phyloP scores from a whole-genome alignment of 2,888 invertebrate genomes.

The Orthosia incerta region DNA sequence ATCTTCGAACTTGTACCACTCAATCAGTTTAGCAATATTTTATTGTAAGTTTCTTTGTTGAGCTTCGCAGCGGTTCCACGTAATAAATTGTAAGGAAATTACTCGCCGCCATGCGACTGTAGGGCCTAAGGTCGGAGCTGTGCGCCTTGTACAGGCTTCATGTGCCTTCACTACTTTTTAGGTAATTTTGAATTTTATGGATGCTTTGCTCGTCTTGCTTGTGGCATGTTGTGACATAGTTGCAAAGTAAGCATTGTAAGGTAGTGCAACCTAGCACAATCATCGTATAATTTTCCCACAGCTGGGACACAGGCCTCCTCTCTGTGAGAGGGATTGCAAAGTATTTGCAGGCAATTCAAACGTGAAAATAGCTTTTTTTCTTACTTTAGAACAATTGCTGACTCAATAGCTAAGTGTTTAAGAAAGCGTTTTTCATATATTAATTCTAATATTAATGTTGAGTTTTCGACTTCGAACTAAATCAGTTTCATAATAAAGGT shows the following conservation, averaged over 20 bases:
- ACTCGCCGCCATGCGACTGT: conserved; percentile 37
- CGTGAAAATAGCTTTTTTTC: no score
- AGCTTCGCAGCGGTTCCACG: conserved; percentile 30
- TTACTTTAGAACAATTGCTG: not conserved
- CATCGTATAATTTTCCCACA: no score
- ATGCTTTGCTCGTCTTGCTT: not conserved
- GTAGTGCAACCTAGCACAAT: no score
- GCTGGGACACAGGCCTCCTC: no score
- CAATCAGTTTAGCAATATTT: conserved; percentile 57
- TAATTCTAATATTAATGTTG: no score
- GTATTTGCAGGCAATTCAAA: not conserved
- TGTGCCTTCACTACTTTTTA: conserved; percentile 3
- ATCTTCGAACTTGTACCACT: conserved; percentile 38
- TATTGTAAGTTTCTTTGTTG: conserved; percentile 53
- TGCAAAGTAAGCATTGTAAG: not conserved
- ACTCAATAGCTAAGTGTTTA: no score
- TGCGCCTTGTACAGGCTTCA: not conserved
- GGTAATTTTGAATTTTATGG: not conserved
- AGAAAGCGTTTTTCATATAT: no score
- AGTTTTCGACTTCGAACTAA: not conserved
- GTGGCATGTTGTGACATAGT: not conserved
- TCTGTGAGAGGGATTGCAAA: no score
- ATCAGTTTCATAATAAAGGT: not conserved
- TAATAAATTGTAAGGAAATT: conserved; percentile 58
- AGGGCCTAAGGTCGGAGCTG: conserved; percentile 16